Evolutionary conservation across 2,113 vertebrate genomes (phyloP).

Genomic region (Ammodramus savannarum): DNA sequence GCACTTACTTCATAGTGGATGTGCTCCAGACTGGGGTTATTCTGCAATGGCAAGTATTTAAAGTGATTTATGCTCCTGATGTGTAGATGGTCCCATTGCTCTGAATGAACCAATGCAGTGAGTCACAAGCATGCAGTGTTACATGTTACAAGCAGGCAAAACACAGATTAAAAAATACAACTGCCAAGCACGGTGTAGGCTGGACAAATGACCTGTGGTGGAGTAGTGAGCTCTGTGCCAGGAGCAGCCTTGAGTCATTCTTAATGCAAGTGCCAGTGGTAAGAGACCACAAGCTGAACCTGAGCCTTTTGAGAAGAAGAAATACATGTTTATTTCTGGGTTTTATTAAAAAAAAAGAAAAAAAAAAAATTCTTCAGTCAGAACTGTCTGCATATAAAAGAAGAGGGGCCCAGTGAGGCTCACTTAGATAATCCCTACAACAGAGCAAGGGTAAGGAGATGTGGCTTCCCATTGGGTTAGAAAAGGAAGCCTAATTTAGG

Average conservation of each 20-base stretch:
- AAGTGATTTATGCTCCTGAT: background rate
- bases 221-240: background rate
- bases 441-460: background rate
- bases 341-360: background rate
- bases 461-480: background rate
- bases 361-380: background rate
- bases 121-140: background rate
- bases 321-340: fast-evolving
- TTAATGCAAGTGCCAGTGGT: background rate
- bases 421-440: background rate
- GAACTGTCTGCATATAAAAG: background rate
- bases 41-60: background rate
- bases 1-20: background rate
- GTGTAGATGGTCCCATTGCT: background rate
- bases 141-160: background rate
- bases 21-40: background rate
- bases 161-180: background rate
- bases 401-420: background rate
- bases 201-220: fast-evolving
- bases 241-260: background rate
- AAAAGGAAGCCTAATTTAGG: background rate
- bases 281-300: background rate
- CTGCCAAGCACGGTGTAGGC: background rate
- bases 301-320: background rate
- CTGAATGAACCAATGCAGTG: background rate